A percentile compares a stretch with the other conserved stretches of the same genome.
Evolutionary conservation across 2,797 vertebrate genomes (phyloP).

Genomic region (Periparus ater): DNA sequence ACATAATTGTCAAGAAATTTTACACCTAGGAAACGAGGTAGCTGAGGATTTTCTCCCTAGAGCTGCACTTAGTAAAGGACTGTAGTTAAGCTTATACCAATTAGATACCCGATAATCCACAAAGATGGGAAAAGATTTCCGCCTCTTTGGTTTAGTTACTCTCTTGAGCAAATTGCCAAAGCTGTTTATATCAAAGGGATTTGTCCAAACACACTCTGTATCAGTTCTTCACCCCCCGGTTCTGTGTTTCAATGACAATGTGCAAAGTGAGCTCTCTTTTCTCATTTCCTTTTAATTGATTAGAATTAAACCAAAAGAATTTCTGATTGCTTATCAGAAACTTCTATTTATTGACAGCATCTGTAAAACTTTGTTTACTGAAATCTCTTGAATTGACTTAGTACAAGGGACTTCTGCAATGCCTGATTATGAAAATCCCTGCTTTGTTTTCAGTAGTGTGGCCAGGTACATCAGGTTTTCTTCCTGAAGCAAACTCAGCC

Average conservation of each 20-base stretch:
- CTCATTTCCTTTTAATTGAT: background rate
- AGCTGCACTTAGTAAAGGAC: background rate
- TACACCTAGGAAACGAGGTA: background rate
- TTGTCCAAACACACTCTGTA: background rate
- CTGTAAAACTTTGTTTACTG: background rate
- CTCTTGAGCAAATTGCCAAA: background rate
- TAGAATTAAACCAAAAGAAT: background rate
- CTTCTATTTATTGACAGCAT: background rate
- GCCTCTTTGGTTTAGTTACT: background rate
- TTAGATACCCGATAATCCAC: background rate
- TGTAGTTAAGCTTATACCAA: background rate
- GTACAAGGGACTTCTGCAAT: background rate
- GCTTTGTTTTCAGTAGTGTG: background rate
- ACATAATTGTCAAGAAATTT: background rate
- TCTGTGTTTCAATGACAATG: background rate
- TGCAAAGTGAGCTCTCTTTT: background rate
- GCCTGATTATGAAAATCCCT: background rate
- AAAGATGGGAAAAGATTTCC: background rate
- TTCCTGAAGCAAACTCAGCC: background rate
- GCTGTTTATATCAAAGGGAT: background rate
- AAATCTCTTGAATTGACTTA: background rate
- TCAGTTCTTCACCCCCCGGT: background rate
- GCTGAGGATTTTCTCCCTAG: background rate
- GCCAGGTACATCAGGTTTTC: background rate
- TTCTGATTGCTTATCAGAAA: background rate